A percentile compares a stretch with the other conserved stretches of the same genome.
Conservation (phyloP, 2,888 invertebrate genomes). For the Andrena fulva region DNA sequence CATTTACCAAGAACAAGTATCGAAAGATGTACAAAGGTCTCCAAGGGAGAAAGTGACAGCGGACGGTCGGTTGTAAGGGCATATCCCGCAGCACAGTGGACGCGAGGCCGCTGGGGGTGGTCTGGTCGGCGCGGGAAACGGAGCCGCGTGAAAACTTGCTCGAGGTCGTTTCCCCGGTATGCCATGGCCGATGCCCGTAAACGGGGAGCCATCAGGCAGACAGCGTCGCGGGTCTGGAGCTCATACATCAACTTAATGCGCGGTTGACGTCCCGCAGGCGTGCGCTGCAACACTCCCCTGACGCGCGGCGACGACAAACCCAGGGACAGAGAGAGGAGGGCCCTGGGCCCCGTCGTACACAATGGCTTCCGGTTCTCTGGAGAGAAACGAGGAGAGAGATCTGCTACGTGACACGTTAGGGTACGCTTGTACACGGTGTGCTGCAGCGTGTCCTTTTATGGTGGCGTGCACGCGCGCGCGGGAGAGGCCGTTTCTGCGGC, state of each 20-base stretch:
- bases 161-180: conserved; percentile 40
- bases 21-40: conserved; percentile 1
- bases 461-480: conserved; percentile 15
- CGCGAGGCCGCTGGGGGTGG: conserved; percentile 12
- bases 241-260: conserved; percentile 76
- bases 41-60: conserved; percentile 3
- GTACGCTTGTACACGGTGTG: not conserved
- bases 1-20: too few relatives aligned
- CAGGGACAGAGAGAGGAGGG: conserved; percentile 38
- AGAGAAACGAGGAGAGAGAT: conserved; percentile 42
- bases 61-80: conserved; percentile 14
- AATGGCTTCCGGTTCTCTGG: conserved; percentile 72
- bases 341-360: conserved; percentile 52
- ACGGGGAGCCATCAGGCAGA: conserved; percentile 65
- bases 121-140: conserved; percentile 41
- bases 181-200: conserved; percentile 49
- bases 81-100: conserved; percentile 5
- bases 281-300: conserved; percentile 55
- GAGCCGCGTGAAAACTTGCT: conserved; percentile 57
- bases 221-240: conserved; percentile 63
- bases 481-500: conserved; percentile 10
- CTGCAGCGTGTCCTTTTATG: conserved; percentile 41
- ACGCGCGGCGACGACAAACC: conserved; percentile 58
- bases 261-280: conserved; percentile 70
- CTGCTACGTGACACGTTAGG: conserved; percentile 28